Evolutionary conservation across 2,888 invertebrate genomes (phyloP), one percentile per base, ranked within the genome.

Genomic region (Acrobasis suavella): DNA sequence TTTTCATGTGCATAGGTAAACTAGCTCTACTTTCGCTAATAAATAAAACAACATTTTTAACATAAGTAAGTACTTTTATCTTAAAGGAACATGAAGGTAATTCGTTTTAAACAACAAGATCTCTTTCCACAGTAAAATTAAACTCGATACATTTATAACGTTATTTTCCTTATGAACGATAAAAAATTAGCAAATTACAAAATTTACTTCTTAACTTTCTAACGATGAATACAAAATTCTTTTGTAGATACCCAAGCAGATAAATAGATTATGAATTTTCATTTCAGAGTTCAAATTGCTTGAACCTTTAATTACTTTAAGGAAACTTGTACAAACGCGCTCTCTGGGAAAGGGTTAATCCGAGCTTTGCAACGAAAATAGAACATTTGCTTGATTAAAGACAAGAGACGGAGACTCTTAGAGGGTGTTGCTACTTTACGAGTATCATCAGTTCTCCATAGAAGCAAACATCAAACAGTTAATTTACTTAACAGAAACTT

Each of bases 241-340:
- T 71, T 75, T 73, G 70, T 77, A 79, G 78, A 81, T 78, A 75
- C 74, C 65, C 68, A 74, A 69, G 66, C 71, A 74, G 75, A 81
- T 81, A 83, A 85, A 82, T 81, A 83, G 79, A 83, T 82, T 83
- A 83, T 84, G 80, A 83, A 85, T 81, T 86, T 85, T 82, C 77
- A 81, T 83, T 81, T 75, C 76, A 69, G 78, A 83, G 83, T 83
- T 83, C 76, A 82, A 86, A 86, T 83, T 84, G 80, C 80, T 81
- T 82, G 78, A 81, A 85, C 83, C 85, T 82, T 85, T 86, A 86
- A 87, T 87, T 87, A 86, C 85, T 85, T 87, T 86, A 80, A 78
- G 78, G 79, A 84, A 85, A 87, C 81, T 87, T 86, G 79, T 83
- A 82, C 78, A 84, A 85, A 81, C 82, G 82, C 81, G 82, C 76